Conservation (phyloP, 2,888 invertebrate species). For the Sphecodes monilicornis region DNA sequence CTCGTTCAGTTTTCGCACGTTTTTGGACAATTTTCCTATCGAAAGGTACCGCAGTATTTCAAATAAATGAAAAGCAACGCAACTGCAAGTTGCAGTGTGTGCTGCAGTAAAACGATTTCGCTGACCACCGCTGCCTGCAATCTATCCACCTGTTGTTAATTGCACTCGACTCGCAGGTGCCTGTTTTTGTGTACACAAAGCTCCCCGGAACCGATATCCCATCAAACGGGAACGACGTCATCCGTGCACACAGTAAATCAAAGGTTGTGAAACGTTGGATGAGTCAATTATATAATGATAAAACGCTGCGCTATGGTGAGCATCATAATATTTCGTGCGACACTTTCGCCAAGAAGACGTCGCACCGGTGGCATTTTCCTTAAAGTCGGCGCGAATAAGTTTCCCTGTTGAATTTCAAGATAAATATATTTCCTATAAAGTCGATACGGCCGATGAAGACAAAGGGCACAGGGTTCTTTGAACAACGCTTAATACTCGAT, state of each 20-base stretch:
- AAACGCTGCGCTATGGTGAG: not conserved
- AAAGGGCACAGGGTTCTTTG: slow-evolving; percentile 35
- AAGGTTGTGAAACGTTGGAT: slow-evolving; percentile 22
- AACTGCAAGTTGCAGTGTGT: not conserved
- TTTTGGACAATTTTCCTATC: not conserved
- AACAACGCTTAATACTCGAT: slow-evolving; percentile 10
- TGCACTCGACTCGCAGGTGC: not conserved
- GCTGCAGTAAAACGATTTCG: not conserved
- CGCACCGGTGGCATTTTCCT: not conserved
- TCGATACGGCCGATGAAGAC: not conserved
- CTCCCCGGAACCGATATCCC: slow-evolving; percentile 47
- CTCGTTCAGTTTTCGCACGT: not conserved
- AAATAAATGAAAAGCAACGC: not conserved
- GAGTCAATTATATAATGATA: slow-evolving; percentile 37
- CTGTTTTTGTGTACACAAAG: slow-evolving; percentile 4
- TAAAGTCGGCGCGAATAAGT: slow-evolving; percentile 5
- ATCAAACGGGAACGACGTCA: slow-evolving; percentile 16
- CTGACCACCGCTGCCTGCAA: not conserved
- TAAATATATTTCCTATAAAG: slow-evolving; percentile 13
- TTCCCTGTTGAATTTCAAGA: slow-evolving; percentile 24
- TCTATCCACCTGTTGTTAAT: slow-evolving; percentile 11
- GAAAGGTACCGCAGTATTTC: not conserved
- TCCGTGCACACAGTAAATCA: not conserved
- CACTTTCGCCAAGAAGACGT: not conserved
- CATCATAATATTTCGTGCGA: slow-evolving; percentile 14